A percentile compares a stretch with the other conserved stretches of the same genome.
phyloP scores from a whole-genome alignment of 2,888 invertebrate species.

The Celastrina argiolus region DNA sequence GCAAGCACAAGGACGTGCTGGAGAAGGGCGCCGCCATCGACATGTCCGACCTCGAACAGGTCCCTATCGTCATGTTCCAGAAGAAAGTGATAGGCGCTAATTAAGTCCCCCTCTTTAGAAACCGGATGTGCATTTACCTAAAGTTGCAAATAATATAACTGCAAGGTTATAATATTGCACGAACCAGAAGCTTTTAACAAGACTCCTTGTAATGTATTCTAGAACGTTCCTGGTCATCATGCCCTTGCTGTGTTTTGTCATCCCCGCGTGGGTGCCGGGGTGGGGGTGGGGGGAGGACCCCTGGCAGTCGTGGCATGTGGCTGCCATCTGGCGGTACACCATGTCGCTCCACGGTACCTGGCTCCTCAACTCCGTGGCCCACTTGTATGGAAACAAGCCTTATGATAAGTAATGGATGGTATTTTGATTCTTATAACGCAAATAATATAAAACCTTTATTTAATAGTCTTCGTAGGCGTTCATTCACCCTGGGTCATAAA shows the following conservation, averaged over 20 bases:
- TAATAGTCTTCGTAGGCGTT: too few relatives aligned
- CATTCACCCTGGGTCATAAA: too few relatives aligned
- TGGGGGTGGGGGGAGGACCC: conserved; percentile 86
- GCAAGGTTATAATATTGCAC: too few relatives aligned
- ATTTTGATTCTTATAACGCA: neutral
- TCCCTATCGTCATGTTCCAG: conserved; percentile 92
- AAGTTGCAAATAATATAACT: too few relatives aligned
- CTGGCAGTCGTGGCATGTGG: conserved; percentile 86
- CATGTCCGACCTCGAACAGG: conserved; percentile 89
- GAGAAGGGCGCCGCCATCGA: conserved; percentile 89
- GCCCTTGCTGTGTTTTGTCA: conserved; percentile 86
- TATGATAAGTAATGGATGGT: conserved; percentile 84
- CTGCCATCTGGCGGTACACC: conserved; percentile 86
- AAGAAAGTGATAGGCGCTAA: conserved; percentile 72
- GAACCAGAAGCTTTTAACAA: too few relatives aligned
- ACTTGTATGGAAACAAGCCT: conserved; percentile 93
- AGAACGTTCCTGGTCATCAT: conserved; percentile 87
- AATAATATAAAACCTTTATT: too few relatives aligned
- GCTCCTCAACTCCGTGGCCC: conserved; percentile 96
- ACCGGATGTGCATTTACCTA: too few relatives aligned
- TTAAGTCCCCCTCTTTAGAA: too few relatives aligned
- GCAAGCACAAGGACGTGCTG: conserved; percentile 93
- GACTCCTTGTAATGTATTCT: conserved; percentile 39
- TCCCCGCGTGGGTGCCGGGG: conserved; percentile 88
- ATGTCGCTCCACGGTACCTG: conserved; percentile 90